phyloP scores from a whole-genome alignment of 2,797 vertebrate genomes.

The Poecilia gillii region DNA sequence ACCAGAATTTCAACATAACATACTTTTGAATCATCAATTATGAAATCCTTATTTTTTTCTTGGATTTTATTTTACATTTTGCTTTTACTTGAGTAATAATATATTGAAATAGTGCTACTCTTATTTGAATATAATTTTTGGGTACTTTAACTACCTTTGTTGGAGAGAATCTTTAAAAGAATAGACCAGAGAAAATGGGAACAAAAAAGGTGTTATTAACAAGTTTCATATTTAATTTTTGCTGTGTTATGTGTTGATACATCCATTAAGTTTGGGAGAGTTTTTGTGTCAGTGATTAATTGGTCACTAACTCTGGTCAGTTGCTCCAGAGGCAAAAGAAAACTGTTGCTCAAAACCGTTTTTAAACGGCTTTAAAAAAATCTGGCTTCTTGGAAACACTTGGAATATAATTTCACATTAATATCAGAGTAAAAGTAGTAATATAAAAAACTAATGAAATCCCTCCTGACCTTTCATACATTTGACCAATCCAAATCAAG shows the following conservation, averaged over 20 bases:
- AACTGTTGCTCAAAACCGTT: not conserved
- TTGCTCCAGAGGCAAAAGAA: not conserved
- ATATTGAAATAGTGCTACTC: no score
- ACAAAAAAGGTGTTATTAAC: not conserved
- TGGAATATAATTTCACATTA: not conserved
- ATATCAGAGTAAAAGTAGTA: not conserved
- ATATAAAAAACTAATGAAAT: not conserved
- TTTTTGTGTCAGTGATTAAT: not conserved
- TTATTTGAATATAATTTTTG: no score
- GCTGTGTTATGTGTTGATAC: not conserved
- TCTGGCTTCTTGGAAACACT: not conserved
- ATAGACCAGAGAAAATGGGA: not conserved
- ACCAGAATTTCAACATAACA: no score
- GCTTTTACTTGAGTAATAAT: no score
- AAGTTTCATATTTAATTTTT: not conserved
- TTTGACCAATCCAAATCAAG: not conserved
- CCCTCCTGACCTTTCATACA: not conserved
- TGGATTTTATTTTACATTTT: no score
- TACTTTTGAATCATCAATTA: no score
- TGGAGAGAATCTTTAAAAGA: not conserved
- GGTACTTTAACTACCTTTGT: no score
- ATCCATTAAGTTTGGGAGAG: not conserved
- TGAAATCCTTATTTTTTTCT: no score
- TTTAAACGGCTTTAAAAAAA: not conserved
- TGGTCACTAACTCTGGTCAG: not conserved